These are phyloP conservation scores for Artibeus lituratus DNA, from an alignment of 2,797 vertebrate species.

Conservation along the genomic window DNA sequence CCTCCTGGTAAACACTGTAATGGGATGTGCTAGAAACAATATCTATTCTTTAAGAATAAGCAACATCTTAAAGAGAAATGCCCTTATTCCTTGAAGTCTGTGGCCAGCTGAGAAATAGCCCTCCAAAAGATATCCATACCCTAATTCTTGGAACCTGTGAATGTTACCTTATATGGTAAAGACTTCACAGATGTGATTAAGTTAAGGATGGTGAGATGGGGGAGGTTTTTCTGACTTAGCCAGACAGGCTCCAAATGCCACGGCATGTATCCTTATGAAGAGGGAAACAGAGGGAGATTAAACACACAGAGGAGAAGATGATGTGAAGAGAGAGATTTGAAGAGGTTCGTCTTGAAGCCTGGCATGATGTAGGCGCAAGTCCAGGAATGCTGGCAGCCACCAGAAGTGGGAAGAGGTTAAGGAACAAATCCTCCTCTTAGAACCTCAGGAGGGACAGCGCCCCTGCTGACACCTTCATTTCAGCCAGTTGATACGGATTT, in stretches of 20 bases:
- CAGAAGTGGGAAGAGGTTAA: background rate
- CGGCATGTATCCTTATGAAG: background rate
- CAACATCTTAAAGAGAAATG: background rate
- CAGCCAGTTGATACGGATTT: background rate
- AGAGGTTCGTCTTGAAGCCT: background rate
- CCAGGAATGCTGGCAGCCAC: background rate
- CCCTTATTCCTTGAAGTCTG: background rate
- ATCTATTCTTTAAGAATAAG: background rate
- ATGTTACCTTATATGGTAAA: background rate
- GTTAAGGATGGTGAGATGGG: background rate
- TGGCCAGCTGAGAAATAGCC: background rate
- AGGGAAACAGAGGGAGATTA: background rate
- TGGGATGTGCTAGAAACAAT: background rate
- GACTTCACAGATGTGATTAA: background rate
- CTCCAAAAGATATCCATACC: background rate
- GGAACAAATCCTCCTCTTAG: background rate
- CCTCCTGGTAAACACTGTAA: background rate
- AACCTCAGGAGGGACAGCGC: background rate
- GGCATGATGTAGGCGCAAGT: background rate
- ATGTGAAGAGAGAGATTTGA: background rate
- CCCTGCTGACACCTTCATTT: background rate
- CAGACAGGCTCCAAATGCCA: background rate
- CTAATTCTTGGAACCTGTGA: background rate
- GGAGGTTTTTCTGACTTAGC: background rate
- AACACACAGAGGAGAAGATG: background rate